Evolutionary conservation across 2,888 invertebrate species (phyloP).

Genomic region (Xestia c-nigrum): DNA sequence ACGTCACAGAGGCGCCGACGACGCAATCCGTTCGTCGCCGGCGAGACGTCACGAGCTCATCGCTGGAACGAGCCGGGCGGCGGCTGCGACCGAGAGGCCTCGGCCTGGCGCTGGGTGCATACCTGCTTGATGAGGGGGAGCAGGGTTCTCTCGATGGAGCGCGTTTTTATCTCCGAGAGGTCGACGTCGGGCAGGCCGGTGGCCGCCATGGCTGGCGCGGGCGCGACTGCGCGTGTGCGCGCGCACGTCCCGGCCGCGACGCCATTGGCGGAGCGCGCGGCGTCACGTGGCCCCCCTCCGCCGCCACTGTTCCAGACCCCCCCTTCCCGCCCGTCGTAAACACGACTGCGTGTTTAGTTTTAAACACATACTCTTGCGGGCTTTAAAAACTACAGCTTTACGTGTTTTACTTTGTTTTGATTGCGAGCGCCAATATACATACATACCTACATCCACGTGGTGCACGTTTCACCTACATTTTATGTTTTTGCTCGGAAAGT

Average conservation of each 20-base stretch:
- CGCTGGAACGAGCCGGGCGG: slow-evolving; percentile 38
- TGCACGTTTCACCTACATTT: slow-evolving; percentile 60
- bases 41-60: slow-evolving; percentile 70
- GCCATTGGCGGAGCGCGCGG: slow-evolving; percentile 76
- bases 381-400: slow-evolving; percentile 82
- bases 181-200: slow-evolving; percentile 90
- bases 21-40: slow-evolving; percentile 71
- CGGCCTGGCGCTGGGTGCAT: slow-evolving; percentile 78
- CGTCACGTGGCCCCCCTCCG: slow-evolving; percentile 77
- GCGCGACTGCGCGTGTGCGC: slow-evolving; percentile 87
- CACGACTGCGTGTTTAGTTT: slow-evolving; percentile 77
- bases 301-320: slow-evolving; percentile 63
- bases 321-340: slow-evolving; percentile 71
- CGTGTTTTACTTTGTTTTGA: slow-evolving; percentile 83
- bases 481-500: slow-evolving; percentile 49
- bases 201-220: slow-evolving; percentile 91
- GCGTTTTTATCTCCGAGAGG: slow-evolving; percentile 96
- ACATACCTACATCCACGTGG: slow-evolving; percentile 64
- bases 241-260: slow-evolving; percentile 76
- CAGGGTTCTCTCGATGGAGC: slow-evolving; percentile 98
- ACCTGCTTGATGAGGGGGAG: slow-evolving; percentile 98
- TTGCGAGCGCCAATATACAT: slow-evolving; percentile 73
- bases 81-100: slow-evolving; percentile 43
- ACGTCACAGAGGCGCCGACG: slow-evolving; percentile 81
- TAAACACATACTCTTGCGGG: slow-evolving; percentile 79